phyloP scores from a whole-genome alignment of 2,888 invertebrate genomes.

The Dasypogon diadema region DNA sequence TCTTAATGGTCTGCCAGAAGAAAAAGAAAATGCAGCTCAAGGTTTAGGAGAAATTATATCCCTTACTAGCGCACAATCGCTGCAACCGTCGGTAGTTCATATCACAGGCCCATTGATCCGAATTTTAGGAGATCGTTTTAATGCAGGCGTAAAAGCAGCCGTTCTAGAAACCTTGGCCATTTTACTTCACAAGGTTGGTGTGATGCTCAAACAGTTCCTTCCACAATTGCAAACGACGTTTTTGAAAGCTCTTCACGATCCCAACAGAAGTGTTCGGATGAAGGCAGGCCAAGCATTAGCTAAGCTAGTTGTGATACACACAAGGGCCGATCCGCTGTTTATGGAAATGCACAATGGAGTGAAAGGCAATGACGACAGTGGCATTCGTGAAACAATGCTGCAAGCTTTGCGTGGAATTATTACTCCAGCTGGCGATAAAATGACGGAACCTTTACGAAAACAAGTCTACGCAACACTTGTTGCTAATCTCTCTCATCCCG shows the following conservation, averaged over 20 bases:
- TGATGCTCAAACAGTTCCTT: conserved; percentile 96
- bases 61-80: conserved; percentile 83
- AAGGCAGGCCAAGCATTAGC: conserved; percentile 91
- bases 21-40: conserved; percentile 95
- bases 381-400: conserved; percentile 90
- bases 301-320: conserved; percentile 90
- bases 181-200: conserved; percentile 93
- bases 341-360: conserved; percentile 90
- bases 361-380: conserved; percentile 85
- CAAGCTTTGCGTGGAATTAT: conserved; percentile 90
- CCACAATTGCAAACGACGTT: conserved; percentile 99
- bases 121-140: conserved; percentile 95
- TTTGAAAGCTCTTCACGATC: conserved; percentile 93
- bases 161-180: conserved; percentile 94
- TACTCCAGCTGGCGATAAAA: conserved; percentile 87
- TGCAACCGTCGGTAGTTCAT: conserved; percentile 96
- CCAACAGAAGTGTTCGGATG: conserved; percentile 86
- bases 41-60: conserved; percentile 79
- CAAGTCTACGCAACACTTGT: conserved; percentile 79
- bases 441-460: conserved; percentile 84
- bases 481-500: conserved; percentile 77
- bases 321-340: conserved; percentile 94
- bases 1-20: conserved; percentile 93
- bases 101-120: conserved; percentile 98
- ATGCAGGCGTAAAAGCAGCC: conserved; percentile 93